Evolutionary conservation across 2,797 vertebrate species (phyloP).

Genomic region (Alosa sapidissima): DNA sequence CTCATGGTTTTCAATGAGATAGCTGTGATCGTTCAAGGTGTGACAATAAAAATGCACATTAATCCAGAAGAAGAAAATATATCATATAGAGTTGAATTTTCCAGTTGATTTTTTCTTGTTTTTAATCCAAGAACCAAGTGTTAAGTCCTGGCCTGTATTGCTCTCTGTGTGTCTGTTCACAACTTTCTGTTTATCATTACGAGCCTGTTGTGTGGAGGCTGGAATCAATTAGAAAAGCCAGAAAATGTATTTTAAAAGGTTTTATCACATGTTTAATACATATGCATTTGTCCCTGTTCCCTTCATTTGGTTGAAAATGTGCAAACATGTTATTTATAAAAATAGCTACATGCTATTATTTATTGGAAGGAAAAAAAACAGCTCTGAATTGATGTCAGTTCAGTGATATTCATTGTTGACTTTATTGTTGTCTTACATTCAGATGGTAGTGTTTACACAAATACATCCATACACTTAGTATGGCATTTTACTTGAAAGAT

Average conservation of each 20-base stretch:
- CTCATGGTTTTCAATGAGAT: neutral
- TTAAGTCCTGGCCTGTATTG: neutral
- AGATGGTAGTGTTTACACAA: slow-evolving; percentile 10
- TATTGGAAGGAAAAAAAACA: neutral
- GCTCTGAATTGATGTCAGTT: neutral
- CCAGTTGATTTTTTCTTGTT: neutral
- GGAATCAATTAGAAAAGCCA: neutral
- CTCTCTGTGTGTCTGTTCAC: neutral
- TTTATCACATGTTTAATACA: neutral
- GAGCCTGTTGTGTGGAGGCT: neutral
- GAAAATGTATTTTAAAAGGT: neutral
- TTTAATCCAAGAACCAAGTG: neutral
- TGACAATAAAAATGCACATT: neutral
- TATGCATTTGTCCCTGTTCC: neutral
- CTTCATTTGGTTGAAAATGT: neutral
- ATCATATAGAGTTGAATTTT: neutral
- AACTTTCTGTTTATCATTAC: neutral
- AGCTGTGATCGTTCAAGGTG: neutral
- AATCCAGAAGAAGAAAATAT: neutral
- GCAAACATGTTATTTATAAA: neutral
- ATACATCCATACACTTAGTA: neutral
- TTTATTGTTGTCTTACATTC: neutral
- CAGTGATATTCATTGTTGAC: neutral
- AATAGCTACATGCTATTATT: neutral
- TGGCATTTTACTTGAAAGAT: neutral